A percentile compares a stretch with the other conserved stretches of the same genome.
phyloP scores from a whole-genome alignment of 2,797 vertebrate genomes.

The Apogon hyalosoma region DNA sequence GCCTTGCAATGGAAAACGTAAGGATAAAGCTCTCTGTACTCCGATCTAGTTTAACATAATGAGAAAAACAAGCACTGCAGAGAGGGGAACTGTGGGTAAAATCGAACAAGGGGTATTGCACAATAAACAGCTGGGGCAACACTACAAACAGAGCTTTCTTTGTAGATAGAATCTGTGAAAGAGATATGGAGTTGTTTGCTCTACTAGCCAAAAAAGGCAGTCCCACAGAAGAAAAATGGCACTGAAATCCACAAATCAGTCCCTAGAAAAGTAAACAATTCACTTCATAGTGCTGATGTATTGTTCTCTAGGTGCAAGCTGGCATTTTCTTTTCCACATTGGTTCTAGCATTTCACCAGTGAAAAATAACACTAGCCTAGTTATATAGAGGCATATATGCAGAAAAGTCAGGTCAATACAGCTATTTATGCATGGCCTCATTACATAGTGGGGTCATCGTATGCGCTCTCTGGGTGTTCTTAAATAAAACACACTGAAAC shows the following conservation, averaged over 20 bases:
- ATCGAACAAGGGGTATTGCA: slow-evolving; percentile 61
- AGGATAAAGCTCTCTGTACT: slow-evolving; percentile 40
- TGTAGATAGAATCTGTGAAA: slow-evolving; percentile 67
- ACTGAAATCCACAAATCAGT: slow-evolving; percentile 70
- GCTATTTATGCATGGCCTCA: slow-evolving; percentile 81
- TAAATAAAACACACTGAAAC: slow-evolving; percentile 59
- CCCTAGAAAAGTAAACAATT: slow-evolving; percentile 72
- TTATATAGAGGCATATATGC: slow-evolving; percentile 70
- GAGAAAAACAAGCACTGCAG: slow-evolving; percentile 55
- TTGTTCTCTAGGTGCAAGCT: slow-evolving; percentile 72
- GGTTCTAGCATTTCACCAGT: slow-evolving; percentile 70
- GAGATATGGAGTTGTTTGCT: slow-evolving; percentile 69
- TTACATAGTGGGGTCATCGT: slow-evolving; percentile 75
- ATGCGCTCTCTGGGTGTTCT: slow-evolving; percentile 63
- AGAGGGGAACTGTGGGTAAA: slow-evolving; percentile 56
- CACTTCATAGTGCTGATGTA: slow-evolving; percentile 71
- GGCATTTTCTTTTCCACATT: slow-evolving; percentile 64
- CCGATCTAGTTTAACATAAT: slow-evolving; percentile 62
- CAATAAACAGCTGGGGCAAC: slow-evolving; percentile 70
- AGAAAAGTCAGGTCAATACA: slow-evolving; percentile 77
- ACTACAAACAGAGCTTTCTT: slow-evolving; percentile 70
- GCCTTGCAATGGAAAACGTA: slow-evolving; percentile 43
- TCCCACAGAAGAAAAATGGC: slow-evolving; percentile 50
- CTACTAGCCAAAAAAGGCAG: slow-evolving; percentile 53
- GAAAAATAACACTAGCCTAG: slow-evolving; percentile 72